Percentiles rank a stretch among this genome's conserved stretches.
phyloP scores from a whole-genome alignment of 2,113 vertebrate species.

The Cairina moschata region DNA sequence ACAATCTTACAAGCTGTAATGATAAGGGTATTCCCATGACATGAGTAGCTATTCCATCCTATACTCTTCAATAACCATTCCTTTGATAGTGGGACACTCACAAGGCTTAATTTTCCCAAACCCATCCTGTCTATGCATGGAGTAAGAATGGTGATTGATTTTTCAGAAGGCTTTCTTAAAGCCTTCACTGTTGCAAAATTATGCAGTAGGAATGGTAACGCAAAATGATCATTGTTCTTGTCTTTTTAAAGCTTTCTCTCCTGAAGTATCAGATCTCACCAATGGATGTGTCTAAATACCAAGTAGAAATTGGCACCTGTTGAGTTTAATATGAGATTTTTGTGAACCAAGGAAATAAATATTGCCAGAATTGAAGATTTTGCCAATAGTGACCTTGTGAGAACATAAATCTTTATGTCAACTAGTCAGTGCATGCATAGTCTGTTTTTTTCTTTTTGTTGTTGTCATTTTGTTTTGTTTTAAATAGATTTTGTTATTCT shows the following conservation, averaged over 20 bases:
- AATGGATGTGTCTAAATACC: background rate
- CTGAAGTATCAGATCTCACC: background rate
- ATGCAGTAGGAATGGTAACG: background rate
- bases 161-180: constrained; percentile 42
- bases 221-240: background rate
- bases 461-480: background rate
- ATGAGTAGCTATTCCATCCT: background rate
- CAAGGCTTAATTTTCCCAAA: background rate
- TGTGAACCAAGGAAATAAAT: background rate
- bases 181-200: constrained; percentile 25
- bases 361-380: background rate
- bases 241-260: background rate
- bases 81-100: background rate
- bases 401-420: background rate
- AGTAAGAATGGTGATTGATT: constrained; percentile 10
- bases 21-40: background rate
- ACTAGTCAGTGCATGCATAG: background rate
- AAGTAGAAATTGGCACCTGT: background rate
- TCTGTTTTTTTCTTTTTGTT: background rate
- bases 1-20: background rate
- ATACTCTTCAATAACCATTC: background rate
- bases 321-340: background rate
- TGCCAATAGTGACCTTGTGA: background rate
- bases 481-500: background rate
- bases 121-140: background rate